phyloP scores from a whole-genome alignment of 1,140 invertebrate genomes.

The Aphidius ervi region DNA sequence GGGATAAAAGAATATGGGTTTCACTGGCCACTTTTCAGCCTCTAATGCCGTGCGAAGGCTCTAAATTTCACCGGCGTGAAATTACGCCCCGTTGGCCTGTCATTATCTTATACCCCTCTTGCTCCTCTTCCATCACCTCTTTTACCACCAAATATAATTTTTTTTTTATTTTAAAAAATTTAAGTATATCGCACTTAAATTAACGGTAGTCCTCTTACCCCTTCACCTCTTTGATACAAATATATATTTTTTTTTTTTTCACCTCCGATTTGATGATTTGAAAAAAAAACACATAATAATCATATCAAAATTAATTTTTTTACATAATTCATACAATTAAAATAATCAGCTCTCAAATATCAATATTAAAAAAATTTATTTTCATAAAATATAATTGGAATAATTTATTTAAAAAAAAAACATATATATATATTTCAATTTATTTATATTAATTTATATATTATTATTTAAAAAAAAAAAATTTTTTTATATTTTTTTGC shows the following conservation, averaged over 20 bases:
- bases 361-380: no score
- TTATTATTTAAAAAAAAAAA: not conserved
- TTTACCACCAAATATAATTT: no score
- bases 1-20: slow-evolving; percentile 3
- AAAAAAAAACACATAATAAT: not conserved
- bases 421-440: no score
- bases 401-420: no score
- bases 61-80: slow-evolving; percentile 28
- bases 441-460: not conserved
- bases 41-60: slow-evolving; percentile 25
- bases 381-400: no score
- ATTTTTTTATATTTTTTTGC: not conserved
- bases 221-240: slow-evolving; percentile 10
- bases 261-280: no score
- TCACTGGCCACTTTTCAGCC: slow-evolving; percentile 15
- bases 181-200: slow-evolving; percentile 11
- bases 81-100: slow-evolving; percentile 25
- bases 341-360: no score
- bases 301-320: not conserved
- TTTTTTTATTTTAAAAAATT: no score
- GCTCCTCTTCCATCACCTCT: slow-evolving; percentile 5
- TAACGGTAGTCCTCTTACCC: slow-evolving; percentile 12
- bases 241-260: slow-evolving; percentile 23
- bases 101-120: slow-evolving; percentile 19
- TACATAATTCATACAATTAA: not conserved